Conservation (phyloP, 2,113 vertebrate species). For the Thryonomys swinderianus region DNA sequence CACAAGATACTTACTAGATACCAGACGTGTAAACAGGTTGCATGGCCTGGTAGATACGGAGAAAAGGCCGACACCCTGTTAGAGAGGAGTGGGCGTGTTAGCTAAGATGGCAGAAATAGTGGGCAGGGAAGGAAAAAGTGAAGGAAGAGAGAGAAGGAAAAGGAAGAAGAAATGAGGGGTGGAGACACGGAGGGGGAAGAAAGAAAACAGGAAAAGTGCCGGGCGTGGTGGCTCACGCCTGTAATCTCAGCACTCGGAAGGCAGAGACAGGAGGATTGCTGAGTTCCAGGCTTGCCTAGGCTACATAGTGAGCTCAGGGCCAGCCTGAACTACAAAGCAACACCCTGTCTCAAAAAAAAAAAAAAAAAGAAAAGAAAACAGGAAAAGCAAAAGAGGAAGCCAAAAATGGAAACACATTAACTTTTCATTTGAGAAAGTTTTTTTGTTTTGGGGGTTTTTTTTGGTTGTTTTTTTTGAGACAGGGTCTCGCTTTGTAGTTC, state of each 20-base stretch:
- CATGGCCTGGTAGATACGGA: constrained; percentile 99
- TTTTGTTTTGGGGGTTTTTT: too few relatives aligned
- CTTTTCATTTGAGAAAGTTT: constrained; percentile 9
- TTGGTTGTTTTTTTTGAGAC: too few relatives aligned
- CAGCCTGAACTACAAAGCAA: too few relatives aligned
- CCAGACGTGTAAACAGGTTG: constrained; percentile 99
- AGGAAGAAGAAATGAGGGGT: neutral
- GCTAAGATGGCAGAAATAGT: neutral
- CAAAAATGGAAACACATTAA: neutral
- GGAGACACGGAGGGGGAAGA: too few relatives aligned
- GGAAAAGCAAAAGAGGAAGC: neutral
- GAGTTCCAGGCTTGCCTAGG: too few relatives aligned
- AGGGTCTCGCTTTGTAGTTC: too few relatives aligned
- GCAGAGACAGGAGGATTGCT: too few relatives aligned
- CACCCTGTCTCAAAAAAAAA: too few relatives aligned
- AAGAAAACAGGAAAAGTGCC: neutral
- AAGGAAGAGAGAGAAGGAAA: neutral
- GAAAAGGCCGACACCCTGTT: constrained; percentile 97
- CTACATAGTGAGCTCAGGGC: too few relatives aligned
- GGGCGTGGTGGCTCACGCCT: too few relatives aligned
- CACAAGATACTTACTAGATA: constrained; percentile 94
- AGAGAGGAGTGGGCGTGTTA: constrained; percentile 65
- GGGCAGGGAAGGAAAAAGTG: neutral
- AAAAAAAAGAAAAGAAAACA: neutral
- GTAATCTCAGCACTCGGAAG: too few relatives aligned